phyloP scores from a whole-genome alignment of 2,888 invertebrate genomes.

The Shargacucullia verbasci region DNA sequence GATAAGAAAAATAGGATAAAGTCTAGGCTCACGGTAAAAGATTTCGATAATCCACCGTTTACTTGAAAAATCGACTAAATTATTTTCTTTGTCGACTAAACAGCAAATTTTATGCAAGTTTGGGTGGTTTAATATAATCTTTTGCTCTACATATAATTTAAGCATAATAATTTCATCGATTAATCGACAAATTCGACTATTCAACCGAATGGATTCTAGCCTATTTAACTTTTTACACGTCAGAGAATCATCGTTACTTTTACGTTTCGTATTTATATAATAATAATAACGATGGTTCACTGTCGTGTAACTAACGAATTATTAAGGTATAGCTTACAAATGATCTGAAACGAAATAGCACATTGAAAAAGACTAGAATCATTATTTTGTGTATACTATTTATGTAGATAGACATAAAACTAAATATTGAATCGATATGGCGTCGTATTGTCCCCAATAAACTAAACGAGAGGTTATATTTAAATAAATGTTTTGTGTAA shows the following conservation, averaged over 20 bases:
- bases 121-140: slow-evolving; percentile 29
- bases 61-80: slow-evolving; percentile 19
- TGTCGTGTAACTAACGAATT: slow-evolving; percentile 43
- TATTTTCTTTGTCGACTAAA: slow-evolving; percentile 8
- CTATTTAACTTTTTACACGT: slow-evolving; percentile 33
- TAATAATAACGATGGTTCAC: slow-evolving; percentile 9
- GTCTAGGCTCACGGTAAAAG: slow-evolving; percentile 13
- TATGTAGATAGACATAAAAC: slow-evolving; percentile 57
- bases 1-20: slow-evolving; percentile 20
- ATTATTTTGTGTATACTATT: slow-evolving; percentile 78
- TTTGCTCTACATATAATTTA: slow-evolving; percentile 22
- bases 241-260: slow-evolving; percentile 22
- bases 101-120: neutral
- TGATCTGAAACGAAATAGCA: slow-evolving; percentile 52
- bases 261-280: slow-evolving; percentile 29
- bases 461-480: slow-evolving; percentile 56
- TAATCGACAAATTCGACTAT: slow-evolving; percentile 37
- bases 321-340: slow-evolving; percentile 41
- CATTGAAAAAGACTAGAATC: slow-evolving; percentile 61
- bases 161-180: slow-evolving; percentile 32
- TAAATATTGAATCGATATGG: slow-evolving; percentile 52
- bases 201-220: slow-evolving; percentile 27
- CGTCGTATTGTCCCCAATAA: slow-evolving; percentile 48
- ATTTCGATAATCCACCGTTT: slow-evolving; percentile 21
- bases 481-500: slow-evolving; percentile 61